These are phyloP conservation scores for Prostheceraeus crozeri DNA, from an alignment of 2,888 invertebrate species.

Conservation along the genomic window DNA sequence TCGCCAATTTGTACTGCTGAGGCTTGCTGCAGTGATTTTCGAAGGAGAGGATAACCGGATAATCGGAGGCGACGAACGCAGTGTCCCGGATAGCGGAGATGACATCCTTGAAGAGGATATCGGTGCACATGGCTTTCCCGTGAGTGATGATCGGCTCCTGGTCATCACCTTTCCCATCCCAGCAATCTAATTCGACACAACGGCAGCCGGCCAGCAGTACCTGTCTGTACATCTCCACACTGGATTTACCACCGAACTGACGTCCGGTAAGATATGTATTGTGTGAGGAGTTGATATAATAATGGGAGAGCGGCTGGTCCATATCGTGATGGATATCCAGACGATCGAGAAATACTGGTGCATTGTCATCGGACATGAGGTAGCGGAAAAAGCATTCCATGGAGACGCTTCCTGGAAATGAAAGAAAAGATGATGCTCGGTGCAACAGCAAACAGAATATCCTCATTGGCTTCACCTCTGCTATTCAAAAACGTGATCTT, in stretches of 20 bases:
- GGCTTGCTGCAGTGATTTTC: slow-evolving; percentile 89
- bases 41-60: slow-evolving; percentile 91
- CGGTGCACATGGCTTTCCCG: slow-evolving; percentile 99
- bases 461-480: no score
- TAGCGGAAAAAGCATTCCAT: slow-evolving; percentile 94
- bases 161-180: slow-evolving; percentile 95
- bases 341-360: slow-evolving; percentile 95
- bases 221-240: slow-evolving; percentile 95
- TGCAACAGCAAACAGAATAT: no score
- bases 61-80: slow-evolving; percentile 94
- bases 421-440: no score
- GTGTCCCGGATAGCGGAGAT: slow-evolving; percentile 93
- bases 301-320: slow-evolving; percentile 94
- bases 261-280: slow-evolving; percentile 61
- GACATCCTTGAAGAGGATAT: slow-evolving; percentile 94
- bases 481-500: no score
- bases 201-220: slow-evolving; percentile 91
- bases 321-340: slow-evolving; percentile 82
- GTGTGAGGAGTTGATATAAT: slow-evolving; percentile 84
- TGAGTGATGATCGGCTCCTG: slow-evolving; percentile 99
- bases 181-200: slow-evolving; percentile 96
- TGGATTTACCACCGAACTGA: slow-evolving; percentile 95
- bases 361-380: slow-evolving; percentile 99
- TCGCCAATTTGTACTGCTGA: slow-evolving; percentile 94
- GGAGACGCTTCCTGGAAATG: slow-evolving; percentile 67